Conservation (phyloP, 1,140 invertebrate genomes). For the Cydia amplana region DNA sequence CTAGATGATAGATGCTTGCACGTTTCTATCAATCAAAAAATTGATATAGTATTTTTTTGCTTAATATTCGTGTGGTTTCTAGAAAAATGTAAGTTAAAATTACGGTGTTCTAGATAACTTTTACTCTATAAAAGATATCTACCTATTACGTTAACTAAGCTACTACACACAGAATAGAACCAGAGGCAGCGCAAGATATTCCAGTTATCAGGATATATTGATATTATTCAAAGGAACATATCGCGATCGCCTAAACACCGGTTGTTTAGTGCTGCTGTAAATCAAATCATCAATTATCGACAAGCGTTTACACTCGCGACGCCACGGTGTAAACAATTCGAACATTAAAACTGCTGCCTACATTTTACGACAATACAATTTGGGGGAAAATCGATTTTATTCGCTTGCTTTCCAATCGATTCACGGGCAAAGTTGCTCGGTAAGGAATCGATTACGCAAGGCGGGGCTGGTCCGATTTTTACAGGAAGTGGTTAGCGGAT, state of each 20-base stretch:
- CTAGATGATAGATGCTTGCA: too few relatives aligned
- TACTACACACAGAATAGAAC: not conserved
- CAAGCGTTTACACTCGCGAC: conserved; percentile 76
- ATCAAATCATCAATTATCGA: conserved; percentile 80
- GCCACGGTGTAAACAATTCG: conserved; percentile 76
- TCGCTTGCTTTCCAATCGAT: conserved; percentile 74
- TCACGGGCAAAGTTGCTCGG: conserved; percentile 65
- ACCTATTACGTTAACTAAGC: not conserved
- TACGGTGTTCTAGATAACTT: too few relatives aligned
- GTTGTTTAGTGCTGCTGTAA: conserved; percentile 78
- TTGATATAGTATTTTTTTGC: too few relatives aligned
- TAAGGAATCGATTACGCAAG: conserved; percentile 37
- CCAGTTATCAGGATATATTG: conserved; percentile 9
- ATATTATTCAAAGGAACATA: conserved; percentile 64
- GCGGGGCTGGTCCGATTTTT: conserved; percentile 52
- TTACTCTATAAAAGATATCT: too few relatives aligned
- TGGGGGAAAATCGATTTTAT: conserved; percentile 79
- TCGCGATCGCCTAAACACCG: conserved; percentile 68
- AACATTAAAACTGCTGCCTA: conserved; percentile 71
- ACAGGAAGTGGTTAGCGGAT: conserved; percentile 70
- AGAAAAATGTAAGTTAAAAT: too few relatives aligned
- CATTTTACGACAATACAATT: conserved; percentile 75
- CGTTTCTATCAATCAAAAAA: too few relatives aligned
- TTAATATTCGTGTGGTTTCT: too few relatives aligned
- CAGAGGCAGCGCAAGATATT: not conserved